Conservation (phyloP, 2,113 vertebrate species). For the Nothoprocta perdicaria region DNA sequence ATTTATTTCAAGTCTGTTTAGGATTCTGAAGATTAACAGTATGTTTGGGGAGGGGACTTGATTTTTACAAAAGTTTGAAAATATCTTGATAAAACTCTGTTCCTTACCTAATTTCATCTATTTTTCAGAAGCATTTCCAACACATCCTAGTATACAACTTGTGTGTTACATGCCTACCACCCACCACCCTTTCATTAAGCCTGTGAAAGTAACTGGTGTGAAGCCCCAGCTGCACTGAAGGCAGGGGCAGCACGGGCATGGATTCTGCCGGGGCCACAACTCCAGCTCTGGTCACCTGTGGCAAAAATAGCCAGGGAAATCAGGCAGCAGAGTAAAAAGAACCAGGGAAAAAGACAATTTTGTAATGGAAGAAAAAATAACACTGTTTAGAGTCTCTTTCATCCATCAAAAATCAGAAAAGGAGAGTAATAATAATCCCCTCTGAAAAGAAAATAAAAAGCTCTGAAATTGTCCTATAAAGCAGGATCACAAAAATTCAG, state of each 20-base stretch:
- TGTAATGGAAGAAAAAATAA: background rate
- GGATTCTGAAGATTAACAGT: background rate
- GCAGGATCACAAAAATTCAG: background rate
- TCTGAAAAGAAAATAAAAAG: background rate
- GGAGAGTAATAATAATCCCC: background rate
- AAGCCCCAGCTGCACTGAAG: background rate
- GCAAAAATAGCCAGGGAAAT: conserved; percentile 13
- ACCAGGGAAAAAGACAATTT: background rate
- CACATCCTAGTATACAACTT: background rate
- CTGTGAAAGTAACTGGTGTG: background rate
- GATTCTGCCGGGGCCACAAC: background rate
- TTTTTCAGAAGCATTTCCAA: background rate
- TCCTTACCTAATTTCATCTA: background rate
- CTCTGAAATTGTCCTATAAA: background rate
- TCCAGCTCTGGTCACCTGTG: background rate
- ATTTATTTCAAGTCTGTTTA: background rate
- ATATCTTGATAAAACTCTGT: background rate
- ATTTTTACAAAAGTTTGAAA: background rate
- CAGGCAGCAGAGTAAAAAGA: background rate
- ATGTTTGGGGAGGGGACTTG: background rate
- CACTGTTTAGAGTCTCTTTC: background rate
- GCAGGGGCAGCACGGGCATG: background rate
- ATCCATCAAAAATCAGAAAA: background rate
- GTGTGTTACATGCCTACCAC: background rate
- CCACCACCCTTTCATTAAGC: conserved; percentile 23